These are phyloP conservation scores for Acromyrmex heyeri DNA, from an alignment of 1,140 invertebrate species.

Conservation along the genomic window DNA sequence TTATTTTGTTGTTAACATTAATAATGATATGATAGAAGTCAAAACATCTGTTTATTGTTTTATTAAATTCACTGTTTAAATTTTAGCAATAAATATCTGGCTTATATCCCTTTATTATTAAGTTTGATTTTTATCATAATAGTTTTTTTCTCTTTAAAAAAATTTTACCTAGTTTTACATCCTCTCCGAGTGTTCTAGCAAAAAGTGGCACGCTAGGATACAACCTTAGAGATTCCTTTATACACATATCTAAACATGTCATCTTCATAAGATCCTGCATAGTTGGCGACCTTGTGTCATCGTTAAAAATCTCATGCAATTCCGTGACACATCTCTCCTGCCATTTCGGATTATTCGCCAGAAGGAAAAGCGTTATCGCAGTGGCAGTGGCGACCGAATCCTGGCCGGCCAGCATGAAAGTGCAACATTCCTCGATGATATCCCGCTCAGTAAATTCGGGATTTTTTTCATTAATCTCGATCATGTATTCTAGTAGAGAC, in stretches of 20 bases:
- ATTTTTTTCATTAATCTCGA: slow-evolving; percentile 88
- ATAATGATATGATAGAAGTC: too few relatives aligned
- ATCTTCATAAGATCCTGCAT: slow-evolving; percentile 88
- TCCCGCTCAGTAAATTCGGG: slow-evolving; percentile 89
- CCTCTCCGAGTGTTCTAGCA: slow-evolving; percentile 87
- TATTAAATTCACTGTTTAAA: too few relatives aligned
- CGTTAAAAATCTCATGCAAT: slow-evolving; percentile 88
- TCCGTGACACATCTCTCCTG: slow-evolving; percentile 89
- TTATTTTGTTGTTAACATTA: too few relatives aligned
- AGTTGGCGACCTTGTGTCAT: slow-evolving; percentile 83
- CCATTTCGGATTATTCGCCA: slow-evolving; percentile 88
- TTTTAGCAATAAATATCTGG: too few relatives aligned
- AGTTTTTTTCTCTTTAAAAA: background rate
- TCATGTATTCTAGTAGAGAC: slow-evolving; percentile 90
- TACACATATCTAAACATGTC: slow-evolving; percentile 90
- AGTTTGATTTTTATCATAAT: too few relatives aligned
- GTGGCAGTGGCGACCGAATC: slow-evolving; percentile 90
- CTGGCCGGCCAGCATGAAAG: slow-evolving; percentile 93
- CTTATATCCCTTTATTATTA: too few relatives aligned
- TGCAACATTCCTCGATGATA: slow-evolving; percentile 91
- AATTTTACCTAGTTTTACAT: slow-evolving; percentile 85
- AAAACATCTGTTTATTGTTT: too few relatives aligned
- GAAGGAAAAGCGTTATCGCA: slow-evolving; percentile 88
- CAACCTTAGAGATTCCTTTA: slow-evolving; percentile 90
- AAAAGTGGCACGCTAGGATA: slow-evolving; percentile 91